A percentile compares a stretch with the other conserved stretches of the same genome.
These are phyloP conservation scores for Geodia barretti DNA, from an alignment of 37 sponge, comb jelly and placozoan species.

Conservation along the genomic window DNA sequence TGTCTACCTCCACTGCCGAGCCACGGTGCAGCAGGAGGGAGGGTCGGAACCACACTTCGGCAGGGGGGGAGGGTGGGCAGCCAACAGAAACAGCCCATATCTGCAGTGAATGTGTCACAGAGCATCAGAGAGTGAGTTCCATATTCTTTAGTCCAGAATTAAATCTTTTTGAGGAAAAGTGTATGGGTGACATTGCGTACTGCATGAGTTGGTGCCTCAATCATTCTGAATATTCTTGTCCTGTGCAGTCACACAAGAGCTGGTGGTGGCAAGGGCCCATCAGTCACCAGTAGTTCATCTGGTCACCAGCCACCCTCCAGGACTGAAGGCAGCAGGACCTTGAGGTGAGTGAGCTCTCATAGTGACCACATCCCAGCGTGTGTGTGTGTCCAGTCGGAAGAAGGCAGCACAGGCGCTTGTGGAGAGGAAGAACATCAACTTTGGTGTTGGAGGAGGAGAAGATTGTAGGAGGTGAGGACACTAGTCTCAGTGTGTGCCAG, in stretches of 20 bases:
- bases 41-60: constrained; percentile 9
- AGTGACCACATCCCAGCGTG: background rate
- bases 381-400: constrained; percentile 15
- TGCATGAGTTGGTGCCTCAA: too few relatives aligned
- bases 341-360: background rate
- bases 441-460: constrained; percentile 68
- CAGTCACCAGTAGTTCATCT: too few relatives aligned
- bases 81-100: constrained; percentile 13
- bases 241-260: constrained; percentile 1
- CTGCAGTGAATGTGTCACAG: constrained; percentile 56
- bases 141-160: too few relatives aligned
- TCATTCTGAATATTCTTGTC: background rate
- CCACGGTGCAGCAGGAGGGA: constrained; percentile 5
- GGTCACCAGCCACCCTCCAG: background rate
- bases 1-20: constrained; percentile 67
- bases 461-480: constrained; percentile 16
- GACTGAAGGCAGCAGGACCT: background rate
- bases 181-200: too few relatives aligned
- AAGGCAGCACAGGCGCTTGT: background rate
- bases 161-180: too few relatives aligned
- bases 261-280: background rate
- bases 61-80: background rate
- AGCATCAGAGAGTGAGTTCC: constrained; percentile 52
- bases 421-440: constrained; percentile 58
- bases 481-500: background rate